Conservation (phyloP, 2,113 vertebrate species). For the Podarcis raffonei region DNA sequence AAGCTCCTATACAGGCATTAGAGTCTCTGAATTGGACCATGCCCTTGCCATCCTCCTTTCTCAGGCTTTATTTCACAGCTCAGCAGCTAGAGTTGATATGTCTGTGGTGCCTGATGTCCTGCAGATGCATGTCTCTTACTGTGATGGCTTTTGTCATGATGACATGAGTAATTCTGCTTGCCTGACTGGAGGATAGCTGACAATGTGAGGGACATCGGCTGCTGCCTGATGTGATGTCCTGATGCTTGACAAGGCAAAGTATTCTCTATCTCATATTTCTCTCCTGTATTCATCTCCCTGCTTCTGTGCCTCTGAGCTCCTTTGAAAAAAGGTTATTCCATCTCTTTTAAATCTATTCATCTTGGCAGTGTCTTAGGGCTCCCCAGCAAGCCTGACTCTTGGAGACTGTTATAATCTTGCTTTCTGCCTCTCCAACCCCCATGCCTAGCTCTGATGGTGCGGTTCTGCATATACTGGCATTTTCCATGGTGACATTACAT, state of each 20-base stretch:
- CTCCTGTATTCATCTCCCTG: slow-evolving; percentile 29
- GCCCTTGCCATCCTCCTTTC: background rate
- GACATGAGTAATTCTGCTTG: background rate
- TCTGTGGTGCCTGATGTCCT: background rate
- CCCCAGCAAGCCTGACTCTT: background rate
- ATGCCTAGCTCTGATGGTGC: background rate
- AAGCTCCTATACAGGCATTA: background rate
- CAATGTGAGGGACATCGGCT: slow-evolving; percentile 32
- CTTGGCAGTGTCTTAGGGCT: background rate
- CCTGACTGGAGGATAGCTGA: slow-evolving; percentile 34
- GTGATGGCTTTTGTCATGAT: slow-evolving; percentile 36
- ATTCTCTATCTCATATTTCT: slow-evolving; percentile 43
- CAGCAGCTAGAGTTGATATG: background rate
- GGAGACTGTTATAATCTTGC: background rate
- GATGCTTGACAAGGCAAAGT: slow-evolving; percentile 50
- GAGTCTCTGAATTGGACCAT: background rate
- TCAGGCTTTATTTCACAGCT: background rate
- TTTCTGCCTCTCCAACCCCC: background rate
- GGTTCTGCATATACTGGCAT: background rate
- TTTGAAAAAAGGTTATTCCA: slow-evolving; percentile 21
- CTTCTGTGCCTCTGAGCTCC: slow-evolving; percentile 14
- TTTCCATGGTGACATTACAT: background rate
- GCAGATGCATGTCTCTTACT: slow-evolving; percentile 25
- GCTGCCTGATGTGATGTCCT: slow-evolving; percentile 52
- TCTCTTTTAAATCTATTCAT: background rate